Base-by-base conservation (phyloP, 2,888 invertebrate genomes). In the Leucophora obtusa region DNA sequence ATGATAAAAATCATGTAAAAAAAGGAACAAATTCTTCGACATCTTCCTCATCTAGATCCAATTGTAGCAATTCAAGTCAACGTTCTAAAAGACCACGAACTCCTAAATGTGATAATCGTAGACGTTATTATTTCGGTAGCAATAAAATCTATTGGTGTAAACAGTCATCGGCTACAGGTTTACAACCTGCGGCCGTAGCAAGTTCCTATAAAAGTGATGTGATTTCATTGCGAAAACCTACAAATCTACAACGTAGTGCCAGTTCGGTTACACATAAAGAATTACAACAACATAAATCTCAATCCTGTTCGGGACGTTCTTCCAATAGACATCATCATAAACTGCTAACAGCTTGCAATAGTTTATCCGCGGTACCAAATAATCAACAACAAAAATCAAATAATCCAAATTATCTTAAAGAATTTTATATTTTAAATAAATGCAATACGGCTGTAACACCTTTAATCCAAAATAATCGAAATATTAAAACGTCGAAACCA, bases 91-190 rank as follows among this genome's bases (percentile, higher is more conserved):
- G 70, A 7, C 65, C 69, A 15, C 83, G 56, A 21, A 80, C 71
- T 11, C 74, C 74, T 15, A 83, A 79, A 66, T 53, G 62, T 59
- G 83, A 82, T 65, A 81, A 79, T 51, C 82, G 82, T 18, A 69
- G 68, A 15, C 85, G 88, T 11, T 87, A 89, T 66, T 88, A 87
- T 70, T 88, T 86, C 70, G 88, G 87, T 50, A 87, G 83, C 79
- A 88, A 85, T 81, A 87, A 86, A 70, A 85, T 88, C 28, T 87
- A 88, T 54, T 87, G 88, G 88, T 87, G 87, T 77, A 87, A 87
- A 56, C 87, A 88, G 82, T 86, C 86, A 2, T 18, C 17, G 9
- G 71, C 56, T 63, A 5, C 33, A 24, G 35, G 53, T 59, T 15
- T 53, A 28, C 53, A n/a, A 18, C 15, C 80, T 1, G 21, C 14